Percentiles rank a stretch among this genome's conserved stretches.
Evolutionary conservation across 2,113 vertebrate species (phyloP).

Genomic region (Callorhinus ursinus): DNA sequence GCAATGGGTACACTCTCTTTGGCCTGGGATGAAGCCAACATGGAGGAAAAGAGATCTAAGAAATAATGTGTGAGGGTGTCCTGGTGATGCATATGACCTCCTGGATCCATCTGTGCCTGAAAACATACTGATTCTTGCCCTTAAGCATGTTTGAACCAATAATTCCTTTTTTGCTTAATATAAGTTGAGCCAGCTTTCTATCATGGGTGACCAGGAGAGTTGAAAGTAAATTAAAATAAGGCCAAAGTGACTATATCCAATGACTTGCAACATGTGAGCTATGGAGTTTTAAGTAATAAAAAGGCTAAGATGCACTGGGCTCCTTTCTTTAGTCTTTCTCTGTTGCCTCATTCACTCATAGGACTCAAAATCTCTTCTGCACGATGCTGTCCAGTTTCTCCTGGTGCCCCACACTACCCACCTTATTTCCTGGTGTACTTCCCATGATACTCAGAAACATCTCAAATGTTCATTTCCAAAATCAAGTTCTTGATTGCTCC

Average conservation of each 20-base stretch:
- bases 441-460: background rate
- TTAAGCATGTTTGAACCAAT: background rate
- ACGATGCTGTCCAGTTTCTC: background rate
- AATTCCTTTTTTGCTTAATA: background rate
- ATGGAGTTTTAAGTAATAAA: background rate
- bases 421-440: background rate
- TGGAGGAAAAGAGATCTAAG: background rate
- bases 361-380: background rate
- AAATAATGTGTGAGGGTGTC: background rate
- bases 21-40: background rate
- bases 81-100: background rate
- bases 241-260: background rate
- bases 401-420: background rate
- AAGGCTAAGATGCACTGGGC: background rate
- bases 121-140: background rate
- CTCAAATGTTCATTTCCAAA: background rate
- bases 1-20: background rate
- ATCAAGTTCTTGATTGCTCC: background rate
- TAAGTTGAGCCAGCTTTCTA: background rate
- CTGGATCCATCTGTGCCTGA: conserved; percentile 10
- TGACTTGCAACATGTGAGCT: background rate
- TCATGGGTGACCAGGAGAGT: background rate
- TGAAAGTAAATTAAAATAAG: background rate
- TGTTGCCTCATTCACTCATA: background rate
- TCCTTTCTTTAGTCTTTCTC: background rate